Evolutionary conservation across 2,113 vertebrate genomes (phyloP).

Genomic region (Tetrax tetrax): DNA sequence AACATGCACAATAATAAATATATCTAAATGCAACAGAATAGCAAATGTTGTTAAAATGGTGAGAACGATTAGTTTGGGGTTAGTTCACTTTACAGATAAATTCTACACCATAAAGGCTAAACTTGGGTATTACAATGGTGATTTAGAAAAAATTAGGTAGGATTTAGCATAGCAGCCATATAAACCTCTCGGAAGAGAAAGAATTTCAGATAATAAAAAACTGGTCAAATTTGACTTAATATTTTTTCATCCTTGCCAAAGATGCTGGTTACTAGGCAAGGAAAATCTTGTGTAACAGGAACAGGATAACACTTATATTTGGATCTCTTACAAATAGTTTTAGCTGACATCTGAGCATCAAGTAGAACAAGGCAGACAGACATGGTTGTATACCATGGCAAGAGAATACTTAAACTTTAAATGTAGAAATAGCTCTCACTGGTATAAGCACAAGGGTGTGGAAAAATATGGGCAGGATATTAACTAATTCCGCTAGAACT

Average conservation of each 20-base stretch:
- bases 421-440: neutral
- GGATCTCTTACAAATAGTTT: neutral
- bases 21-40: neutral
- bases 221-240: neutral
- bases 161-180: neutral
- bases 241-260: neutral
- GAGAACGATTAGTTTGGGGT: neutral
- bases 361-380: slow-evolving; percentile 1
- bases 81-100: neutral
- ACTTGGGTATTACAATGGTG: neutral
- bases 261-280: neutral
- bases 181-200: neutral
- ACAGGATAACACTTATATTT: neutral
- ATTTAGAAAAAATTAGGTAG: neutral
- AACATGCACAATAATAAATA: neutral
- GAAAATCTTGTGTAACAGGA: neutral
- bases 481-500: neutral
- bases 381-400: neutral
- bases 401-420: neutral
- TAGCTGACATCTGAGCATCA: neutral
- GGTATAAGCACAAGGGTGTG: neutral
- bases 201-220: neutral
- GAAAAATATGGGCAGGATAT: neutral
- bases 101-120: neutral
- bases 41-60: neutral